Conservation (phyloP, 2,888 invertebrate species). For the Malachius bipustulatus region DNA sequence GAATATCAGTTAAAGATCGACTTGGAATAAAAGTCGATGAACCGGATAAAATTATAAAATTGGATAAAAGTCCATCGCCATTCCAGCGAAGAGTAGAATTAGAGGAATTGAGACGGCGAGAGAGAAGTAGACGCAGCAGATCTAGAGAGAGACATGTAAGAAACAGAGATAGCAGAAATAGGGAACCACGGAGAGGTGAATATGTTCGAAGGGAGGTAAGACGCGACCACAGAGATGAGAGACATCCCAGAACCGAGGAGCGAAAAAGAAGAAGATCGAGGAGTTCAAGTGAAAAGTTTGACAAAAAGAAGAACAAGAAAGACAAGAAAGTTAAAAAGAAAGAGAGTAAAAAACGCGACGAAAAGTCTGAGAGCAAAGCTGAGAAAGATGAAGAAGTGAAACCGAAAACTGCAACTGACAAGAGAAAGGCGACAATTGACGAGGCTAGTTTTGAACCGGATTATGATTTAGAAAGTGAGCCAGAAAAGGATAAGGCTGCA, state of each 20-base stretch:
- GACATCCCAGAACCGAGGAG: constrained; percentile 18
- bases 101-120: constrained; percentile 32
- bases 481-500: constrained; percentile 40
- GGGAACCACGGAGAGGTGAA: constrained; percentile 24
- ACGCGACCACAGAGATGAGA: constrained; percentile 17
- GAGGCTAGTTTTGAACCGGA: constrained; percentile 66
- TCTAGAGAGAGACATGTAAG: constrained; percentile 25
- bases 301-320: constrained; percentile 29
- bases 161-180: constrained; percentile 22
- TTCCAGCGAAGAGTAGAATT: constrained; percentile 36
- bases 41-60: constrained; percentile 43
- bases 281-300: constrained; percentile 27
- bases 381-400: constrained; percentile 31
- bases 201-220: constrained; percentile 13
- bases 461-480: constrained; percentile 57
- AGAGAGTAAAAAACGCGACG: constrained; percentile 27
- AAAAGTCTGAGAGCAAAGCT: constrained; percentile 26
- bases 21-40: constrained; percentile 66
- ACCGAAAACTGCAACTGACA: constrained; percentile 29
- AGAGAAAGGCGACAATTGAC: constrained; percentile 56
- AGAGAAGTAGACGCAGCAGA: constrained; percentile 27
- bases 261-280: constrained; percentile 21
- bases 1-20: constrained; percentile 66
- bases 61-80: constrained; percentile 41
- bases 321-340: constrained; percentile 41